phyloP scores from a whole-genome alignment of 2,888 invertebrate species.

The Biston betularia region DNA sequence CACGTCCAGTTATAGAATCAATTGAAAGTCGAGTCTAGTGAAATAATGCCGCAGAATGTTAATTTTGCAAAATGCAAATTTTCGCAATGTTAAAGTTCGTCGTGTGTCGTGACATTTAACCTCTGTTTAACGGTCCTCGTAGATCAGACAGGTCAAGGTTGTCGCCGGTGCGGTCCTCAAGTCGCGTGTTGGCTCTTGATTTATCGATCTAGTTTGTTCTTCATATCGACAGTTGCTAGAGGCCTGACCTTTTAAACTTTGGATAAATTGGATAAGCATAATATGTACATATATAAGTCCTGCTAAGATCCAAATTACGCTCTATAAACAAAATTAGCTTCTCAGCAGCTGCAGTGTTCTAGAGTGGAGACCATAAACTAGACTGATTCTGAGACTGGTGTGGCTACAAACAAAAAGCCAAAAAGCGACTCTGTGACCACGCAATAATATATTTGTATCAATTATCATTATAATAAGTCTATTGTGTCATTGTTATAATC shows the following conservation, averaged over 20 bases:
- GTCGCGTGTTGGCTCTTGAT: constrained; percentile 46
- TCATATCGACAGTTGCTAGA: constrained; percentile 25
- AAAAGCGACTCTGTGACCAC: no score
- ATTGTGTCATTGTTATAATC: no score
- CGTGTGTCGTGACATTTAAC: constrained; percentile 27
- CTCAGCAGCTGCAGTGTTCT: no score
- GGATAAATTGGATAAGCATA: not conserved
- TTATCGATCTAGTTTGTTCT: constrained; percentile 43
- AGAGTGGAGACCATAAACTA: no score
- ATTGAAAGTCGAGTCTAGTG: not conserved
- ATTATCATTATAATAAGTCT: no score
- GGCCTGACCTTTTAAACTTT: constrained; percentile 29
- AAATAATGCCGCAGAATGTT: not conserved
- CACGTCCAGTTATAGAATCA: no score
- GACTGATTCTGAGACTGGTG: no score
- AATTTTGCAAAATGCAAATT: constrained; percentile 10
- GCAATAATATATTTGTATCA: no score
- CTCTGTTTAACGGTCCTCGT: constrained; percentile 32
- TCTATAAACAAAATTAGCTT: no score
- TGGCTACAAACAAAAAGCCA: no score
- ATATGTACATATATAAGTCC: not conserved
- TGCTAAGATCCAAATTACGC: no score
- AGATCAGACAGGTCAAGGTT: constrained; percentile 39
- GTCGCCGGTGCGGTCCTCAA: constrained; percentile 34
- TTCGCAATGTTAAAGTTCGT: constrained; percentile 17